Evolutionary conservation across 2,888 invertebrate genomes (phyloP).

Genomic region (Epirrhoe tristata): DNA sequence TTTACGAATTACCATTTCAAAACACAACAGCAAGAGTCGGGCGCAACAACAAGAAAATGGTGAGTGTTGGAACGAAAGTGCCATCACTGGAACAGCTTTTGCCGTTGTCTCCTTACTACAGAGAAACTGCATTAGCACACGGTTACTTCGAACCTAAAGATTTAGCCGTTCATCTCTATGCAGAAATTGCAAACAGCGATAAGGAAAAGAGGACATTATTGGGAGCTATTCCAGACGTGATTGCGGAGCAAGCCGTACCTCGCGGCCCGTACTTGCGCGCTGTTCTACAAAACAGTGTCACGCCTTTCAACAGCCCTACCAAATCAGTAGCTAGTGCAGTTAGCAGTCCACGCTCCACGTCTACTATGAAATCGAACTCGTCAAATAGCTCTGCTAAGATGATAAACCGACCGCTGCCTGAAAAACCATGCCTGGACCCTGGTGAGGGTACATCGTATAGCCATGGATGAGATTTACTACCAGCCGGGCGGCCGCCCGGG

Average conservation of each 20-base stretch:
- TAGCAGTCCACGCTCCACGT: conserved; percentile 53
- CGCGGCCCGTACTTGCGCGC: conserved; percentile 87
- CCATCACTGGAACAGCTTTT: conserved; percentile 86
- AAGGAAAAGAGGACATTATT: conserved; percentile 65
- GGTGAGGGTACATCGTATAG: conserved; percentile 75
- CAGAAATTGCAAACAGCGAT: conserved; percentile 84
- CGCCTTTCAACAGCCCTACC: conserved; percentile 48
- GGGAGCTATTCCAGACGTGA: conserved; percentile 76
- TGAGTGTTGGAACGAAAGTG: conserved; percentile 84
- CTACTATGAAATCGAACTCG: conserved; percentile 63
- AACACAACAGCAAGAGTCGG: conserved; percentile 72
- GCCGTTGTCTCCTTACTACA: conserved; percentile 78
- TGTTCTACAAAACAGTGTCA: conserved; percentile 75
- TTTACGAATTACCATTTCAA: conserved; percentile 87
- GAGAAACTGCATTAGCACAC: conserved; percentile 73
- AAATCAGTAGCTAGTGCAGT: conserved; percentile 55
- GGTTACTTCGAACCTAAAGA: conserved; percentile 84
- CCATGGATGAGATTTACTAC: conserved; percentile 56
- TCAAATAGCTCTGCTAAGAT: conserved; percentile 84
- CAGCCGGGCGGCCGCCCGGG: conserved; percentile 38
- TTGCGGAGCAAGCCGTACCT: conserved; percentile 71
- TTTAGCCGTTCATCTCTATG: conserved; percentile 86
- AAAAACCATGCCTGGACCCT: conserved; percentile 82
- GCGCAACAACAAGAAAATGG: conserved; percentile 74
- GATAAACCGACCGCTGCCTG: conserved; percentile 89